Conservation (phyloP, 1,140 invertebrate species). For the Tetramorium simillimum region DNA sequence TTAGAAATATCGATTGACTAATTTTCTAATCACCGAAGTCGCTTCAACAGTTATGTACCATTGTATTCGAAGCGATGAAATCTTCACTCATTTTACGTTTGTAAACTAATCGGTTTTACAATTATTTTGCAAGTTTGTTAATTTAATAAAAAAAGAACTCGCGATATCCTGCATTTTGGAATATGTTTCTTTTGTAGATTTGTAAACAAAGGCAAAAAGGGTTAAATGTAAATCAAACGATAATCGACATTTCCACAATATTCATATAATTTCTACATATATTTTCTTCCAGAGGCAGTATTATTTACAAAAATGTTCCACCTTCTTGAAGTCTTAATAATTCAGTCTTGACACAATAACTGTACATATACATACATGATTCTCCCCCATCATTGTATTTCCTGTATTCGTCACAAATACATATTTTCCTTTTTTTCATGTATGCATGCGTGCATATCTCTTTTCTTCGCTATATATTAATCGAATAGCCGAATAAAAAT, state of each 20-base stretch:
- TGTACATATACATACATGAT: constrained; percentile 79
- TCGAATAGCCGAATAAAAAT: constrained; percentile 33
- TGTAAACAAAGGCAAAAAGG: not conserved
- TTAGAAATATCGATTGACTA: not conserved
- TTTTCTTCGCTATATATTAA: constrained; percentile 29
- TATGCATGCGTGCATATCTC: constrained; percentile 63
- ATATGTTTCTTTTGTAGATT: constrained; percentile 19
- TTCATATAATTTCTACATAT: constrained; percentile 79
- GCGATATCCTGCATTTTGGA: constrained; percentile 30
- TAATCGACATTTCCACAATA: constrained; percentile 63
- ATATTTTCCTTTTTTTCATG: constrained; percentile 63
- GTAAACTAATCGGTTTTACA: constrained; percentile 17
- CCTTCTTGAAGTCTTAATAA: constrained; percentile 81
- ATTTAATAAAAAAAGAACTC: constrained; percentile 52
- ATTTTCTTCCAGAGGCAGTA: constrained; percentile 79
- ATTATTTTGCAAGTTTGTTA: constrained; percentile 58
- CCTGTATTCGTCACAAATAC: constrained; percentile 67
- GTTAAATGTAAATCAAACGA: constrained; percentile 31
- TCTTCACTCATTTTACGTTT: constrained; percentile 40
- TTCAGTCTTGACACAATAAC: constrained; percentile 83
- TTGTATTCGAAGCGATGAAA: constrained; percentile 30
- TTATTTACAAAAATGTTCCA: constrained; percentile 84
- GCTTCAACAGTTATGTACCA: not conserved
- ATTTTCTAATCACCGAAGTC: not conserved
- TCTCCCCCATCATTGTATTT: constrained; percentile 68